phyloP scores from a whole-genome alignment of 2,888 invertebrate species.

The Melipona beecheii region DNA sequence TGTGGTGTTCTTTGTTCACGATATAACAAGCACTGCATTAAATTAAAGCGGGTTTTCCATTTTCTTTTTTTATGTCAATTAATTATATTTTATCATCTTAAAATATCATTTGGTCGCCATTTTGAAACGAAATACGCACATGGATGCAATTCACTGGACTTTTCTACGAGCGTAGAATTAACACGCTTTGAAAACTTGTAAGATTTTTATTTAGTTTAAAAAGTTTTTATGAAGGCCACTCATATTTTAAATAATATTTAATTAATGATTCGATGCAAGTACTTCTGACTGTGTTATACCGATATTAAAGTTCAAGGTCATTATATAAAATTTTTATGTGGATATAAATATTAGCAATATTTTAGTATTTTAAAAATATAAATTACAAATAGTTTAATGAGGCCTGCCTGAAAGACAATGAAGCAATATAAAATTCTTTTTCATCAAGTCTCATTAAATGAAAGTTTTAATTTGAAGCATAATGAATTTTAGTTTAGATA shows the following conservation, averaged over 20 bases:
- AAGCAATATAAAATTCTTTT: background rate
- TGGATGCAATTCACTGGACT: conserved; percentile 50
- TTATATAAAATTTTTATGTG: background rate
- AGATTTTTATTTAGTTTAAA: background rate
- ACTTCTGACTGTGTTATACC: background rate
- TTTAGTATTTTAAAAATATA: background rate
- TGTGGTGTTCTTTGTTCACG: conserved; percentile 59
- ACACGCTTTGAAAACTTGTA: background rate
- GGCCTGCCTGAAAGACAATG: background rate
- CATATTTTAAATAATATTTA: background rate
- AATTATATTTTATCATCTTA: conserved; percentile 53
- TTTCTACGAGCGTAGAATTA: conserved; percentile 6
- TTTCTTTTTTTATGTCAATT: conserved; percentile 46
- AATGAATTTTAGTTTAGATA: conserved; percentile 28
- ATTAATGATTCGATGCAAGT: background rate
- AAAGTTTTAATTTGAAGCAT: conserved; percentile 25
- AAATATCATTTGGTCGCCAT: conserved; percentile 63
- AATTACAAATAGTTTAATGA: background rate
- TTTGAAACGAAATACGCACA: conserved; percentile 68
- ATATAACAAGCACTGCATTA: conserved; percentile 20
- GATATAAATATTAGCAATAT: conserved; percentile 5
- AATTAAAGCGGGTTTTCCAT: conserved; percentile 39
- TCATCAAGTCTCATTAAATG: no score
- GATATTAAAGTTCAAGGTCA: conserved; percentile 46
- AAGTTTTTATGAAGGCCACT: background rate